phyloP scores from a whole-genome alignment of 1,140 invertebrate genomes.

The Leucophenga varia region DNA sequence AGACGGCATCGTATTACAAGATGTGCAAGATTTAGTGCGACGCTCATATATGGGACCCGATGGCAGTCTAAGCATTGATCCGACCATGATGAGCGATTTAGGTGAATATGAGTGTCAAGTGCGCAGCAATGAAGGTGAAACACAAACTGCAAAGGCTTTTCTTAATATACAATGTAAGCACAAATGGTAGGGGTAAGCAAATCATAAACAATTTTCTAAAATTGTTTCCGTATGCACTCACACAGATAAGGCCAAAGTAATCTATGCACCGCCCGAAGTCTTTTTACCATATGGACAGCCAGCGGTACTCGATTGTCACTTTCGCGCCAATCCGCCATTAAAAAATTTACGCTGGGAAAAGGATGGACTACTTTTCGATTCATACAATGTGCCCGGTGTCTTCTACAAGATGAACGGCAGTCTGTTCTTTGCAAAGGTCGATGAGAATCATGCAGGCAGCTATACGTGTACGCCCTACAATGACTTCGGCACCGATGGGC shows the following conservation, averaged over 20 bases:
- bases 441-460: constrained; percentile 73
- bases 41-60: constrained; percentile 65
- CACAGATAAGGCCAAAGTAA: constrained; percentile 87
- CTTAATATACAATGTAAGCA: constrained; percentile 92
- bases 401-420: constrained; percentile 86
- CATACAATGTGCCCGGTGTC: constrained; percentile 83
- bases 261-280: constrained; percentile 84
- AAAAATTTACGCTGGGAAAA: constrained; percentile 94
- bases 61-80: constrained; percentile 75
- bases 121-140: constrained; percentile 74
- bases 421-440: constrained; percentile 78
- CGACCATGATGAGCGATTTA: constrained; percentile 76
- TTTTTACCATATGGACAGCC: constrained; percentile 85
- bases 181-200: not conserved
- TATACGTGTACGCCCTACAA: constrained; percentile 94
- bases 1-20: constrained; percentile 64
- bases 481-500: constrained; percentile 79
- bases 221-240: constrained; percentile 27
- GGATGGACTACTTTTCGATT: constrained; percentile 88
- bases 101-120: constrained; percentile 90
- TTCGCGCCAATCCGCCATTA: constrained; percentile 88
- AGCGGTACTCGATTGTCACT: constrained; percentile 89
- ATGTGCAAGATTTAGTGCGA: constrained; percentile 65
- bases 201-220: not conserved
- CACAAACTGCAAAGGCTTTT: constrained; percentile 83